Percentiles rank a stretch among this genome's conserved stretches.
These are phyloP conservation scores for Labeo calbasu DNA, from an alignment of 2,797 vertebrate genomes.

Conservation along the genomic window DNA sequence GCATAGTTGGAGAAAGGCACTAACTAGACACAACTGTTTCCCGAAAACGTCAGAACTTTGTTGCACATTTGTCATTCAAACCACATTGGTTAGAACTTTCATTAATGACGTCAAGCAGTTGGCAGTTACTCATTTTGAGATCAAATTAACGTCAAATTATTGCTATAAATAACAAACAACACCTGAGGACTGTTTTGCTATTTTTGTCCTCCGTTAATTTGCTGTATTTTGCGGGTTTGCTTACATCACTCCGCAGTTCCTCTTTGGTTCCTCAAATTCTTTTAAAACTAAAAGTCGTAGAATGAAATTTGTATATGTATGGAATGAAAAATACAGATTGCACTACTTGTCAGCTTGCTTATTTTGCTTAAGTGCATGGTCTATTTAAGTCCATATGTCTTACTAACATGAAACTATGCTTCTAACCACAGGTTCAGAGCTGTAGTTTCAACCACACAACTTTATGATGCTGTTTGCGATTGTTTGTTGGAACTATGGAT, in stretches of 20 bases:
- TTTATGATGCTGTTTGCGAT: background rate
- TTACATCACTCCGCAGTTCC: background rate
- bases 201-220: background rate
- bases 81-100: background rate
- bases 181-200: background rate
- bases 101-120: background rate
- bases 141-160: background rate
- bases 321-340: background rate
- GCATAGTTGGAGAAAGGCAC: background rate
- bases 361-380: no score
- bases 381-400: no score
- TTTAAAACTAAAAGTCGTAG: background rate
- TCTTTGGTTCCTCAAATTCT: background rate
- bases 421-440: background rate
- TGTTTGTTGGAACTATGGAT: background rate
- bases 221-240: background rate
- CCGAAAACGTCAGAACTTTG: background rate
- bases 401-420: background rate
- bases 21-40: background rate
- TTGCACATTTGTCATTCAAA: background rate
- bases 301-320: no score
- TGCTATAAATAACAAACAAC: background rate
- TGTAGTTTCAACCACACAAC: background rate
- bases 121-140: background rate
- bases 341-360: background rate